These are phyloP conservation scores for Lepus americanus DNA, from an alignment of 2,113 vertebrate genomes.

Conservation along the genomic window DNA sequence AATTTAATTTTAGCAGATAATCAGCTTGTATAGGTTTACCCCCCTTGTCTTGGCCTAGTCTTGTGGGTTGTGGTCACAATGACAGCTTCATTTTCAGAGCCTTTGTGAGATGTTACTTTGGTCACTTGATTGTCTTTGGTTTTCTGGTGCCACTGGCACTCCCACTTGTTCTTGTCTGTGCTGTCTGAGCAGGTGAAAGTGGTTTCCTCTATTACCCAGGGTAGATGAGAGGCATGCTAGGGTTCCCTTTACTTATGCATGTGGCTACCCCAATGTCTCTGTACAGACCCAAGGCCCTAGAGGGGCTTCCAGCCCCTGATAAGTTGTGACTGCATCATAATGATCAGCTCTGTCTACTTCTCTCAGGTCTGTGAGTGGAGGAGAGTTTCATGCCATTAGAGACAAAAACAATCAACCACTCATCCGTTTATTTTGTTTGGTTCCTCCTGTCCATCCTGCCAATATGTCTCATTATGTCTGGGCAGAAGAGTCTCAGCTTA, in stretches of 20 bases:
- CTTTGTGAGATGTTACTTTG: not conserved
- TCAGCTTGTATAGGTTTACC: not conserved
- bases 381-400: not conserved
- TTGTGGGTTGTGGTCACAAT: not conserved
- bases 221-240: not conserved
- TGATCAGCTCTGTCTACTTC: not conserved
- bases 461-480: not conserved
- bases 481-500: not conserved
- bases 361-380: not conserved
- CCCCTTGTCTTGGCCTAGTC: not conserved
- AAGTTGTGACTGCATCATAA: not conserved
- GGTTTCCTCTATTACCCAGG: fast-evolving
- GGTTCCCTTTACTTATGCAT: not conserved
- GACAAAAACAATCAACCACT: not conserved
- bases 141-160: not conserved
- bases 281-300: not conserved
- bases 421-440: not conserved
- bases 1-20: not conserved
- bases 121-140: not conserved
- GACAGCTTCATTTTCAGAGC: not conserved
- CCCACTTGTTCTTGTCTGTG: not conserved
- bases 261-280: not conserved
- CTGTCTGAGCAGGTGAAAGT: not conserved
- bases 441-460: not conserved
- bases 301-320: not conserved